Evolutionary conservation across 2,113 vertebrate genomes (phyloP).

Genomic region (Cryptotis parvus): DNA sequence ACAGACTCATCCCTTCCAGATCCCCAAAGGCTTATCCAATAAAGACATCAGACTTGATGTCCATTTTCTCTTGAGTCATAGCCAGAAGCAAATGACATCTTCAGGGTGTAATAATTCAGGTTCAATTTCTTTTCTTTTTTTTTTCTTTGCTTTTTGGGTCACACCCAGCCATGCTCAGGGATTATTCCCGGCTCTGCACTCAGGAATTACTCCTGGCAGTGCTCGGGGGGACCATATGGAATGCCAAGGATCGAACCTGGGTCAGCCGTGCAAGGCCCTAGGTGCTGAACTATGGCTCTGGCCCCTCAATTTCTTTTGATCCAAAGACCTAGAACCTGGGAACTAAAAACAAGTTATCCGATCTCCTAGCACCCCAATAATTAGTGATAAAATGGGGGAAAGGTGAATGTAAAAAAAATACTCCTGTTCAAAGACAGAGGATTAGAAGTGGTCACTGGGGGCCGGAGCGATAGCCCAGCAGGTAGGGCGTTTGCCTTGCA

Average conservation of each 20-base stretch:
- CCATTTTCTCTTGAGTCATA: slow-evolving; percentile 63
- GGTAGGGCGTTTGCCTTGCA: too few relatives aligned
- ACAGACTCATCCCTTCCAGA: slow-evolving; percentile 69
- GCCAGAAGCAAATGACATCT: slow-evolving; percentile 42
- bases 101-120: slow-evolving; percentile 16
- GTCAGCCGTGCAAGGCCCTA: too few relatives aligned
- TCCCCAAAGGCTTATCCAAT: slow-evolving; percentile 73
- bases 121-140: slow-evolving; percentile 53
- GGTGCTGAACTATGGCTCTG: too few relatives aligned
- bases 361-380: slow-evolving; percentile 29
- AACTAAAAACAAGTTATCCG: slow-evolving; percentile 75
- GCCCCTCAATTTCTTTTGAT: slow-evolving; percentile 57
- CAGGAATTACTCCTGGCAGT: too few relatives aligned
- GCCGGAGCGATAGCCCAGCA: neutral
- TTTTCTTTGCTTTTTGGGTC: too few relatives aligned
- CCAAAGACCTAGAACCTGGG: slow-evolving; percentile 47
- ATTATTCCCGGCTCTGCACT: too few relatives aligned
- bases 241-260: too few relatives aligned
- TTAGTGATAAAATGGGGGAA: slow-evolving; percentile 39
- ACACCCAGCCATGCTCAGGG: too few relatives aligned
- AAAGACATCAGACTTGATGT: slow-evolving; percentile 64
- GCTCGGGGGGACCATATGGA: too few relatives aligned
- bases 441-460: neutral
- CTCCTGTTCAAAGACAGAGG: slow-evolving; percentile 13
- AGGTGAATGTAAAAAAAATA: slow-evolving; percentile 51